phyloP scores from a whole-genome alignment of 2,888 invertebrate genomes.

The Trichopria drosophilae region DNA sequence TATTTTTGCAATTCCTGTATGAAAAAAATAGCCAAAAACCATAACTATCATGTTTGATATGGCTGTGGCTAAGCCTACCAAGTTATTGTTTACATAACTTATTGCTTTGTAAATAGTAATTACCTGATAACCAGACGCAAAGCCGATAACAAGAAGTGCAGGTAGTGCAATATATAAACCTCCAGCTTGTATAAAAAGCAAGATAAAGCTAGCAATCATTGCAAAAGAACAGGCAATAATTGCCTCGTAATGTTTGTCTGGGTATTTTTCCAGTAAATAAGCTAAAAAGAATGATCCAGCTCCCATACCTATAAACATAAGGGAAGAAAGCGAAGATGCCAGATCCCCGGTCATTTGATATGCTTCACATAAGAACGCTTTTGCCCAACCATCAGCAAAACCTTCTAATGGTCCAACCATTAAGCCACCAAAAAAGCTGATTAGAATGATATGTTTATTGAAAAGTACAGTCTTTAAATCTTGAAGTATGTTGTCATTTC shows the following conservation, averaged over 20 bases:
- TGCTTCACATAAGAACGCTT: conserved; percentile 6
- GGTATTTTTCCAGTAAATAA: conserved; percentile 11
- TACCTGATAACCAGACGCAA: conserved; percentile 12
- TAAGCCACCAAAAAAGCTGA: conserved; percentile 11
- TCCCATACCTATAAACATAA: conserved; percentile 9
- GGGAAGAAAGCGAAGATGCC: conserved; percentile 10
- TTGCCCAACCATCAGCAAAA: conserved; percentile 13
- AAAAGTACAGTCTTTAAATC: conserved; percentile 3
- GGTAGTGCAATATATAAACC: conserved; percentile 15
- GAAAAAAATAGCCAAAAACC: conserved; percentile 19
- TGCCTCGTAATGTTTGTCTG: conserved; percentile 11
- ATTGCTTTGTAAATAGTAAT: conserved; percentile 12
- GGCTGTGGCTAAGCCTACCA: conserved; percentile 12
- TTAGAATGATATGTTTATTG: conserved; percentile 4
- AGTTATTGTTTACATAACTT: conserved; percentile 18
- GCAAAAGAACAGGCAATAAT: conserved; percentile 12
- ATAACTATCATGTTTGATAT: conserved; percentile 15
- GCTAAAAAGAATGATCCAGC: conserved; percentile 10
- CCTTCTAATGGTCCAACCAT: conserved; percentile 13
- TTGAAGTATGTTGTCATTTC: too few relatives aligned
- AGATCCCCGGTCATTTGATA: conserved; percentile 5
- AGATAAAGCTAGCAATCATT: conserved; percentile 15
- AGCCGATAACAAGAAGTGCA: conserved; percentile 15
- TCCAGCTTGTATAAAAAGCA: conserved; percentile 12
- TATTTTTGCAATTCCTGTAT: conserved; percentile 11